These are phyloP conservation scores for Callyntrura guangdongensis DNA, from an alignment of 2,888 invertebrate species.

Conservation along the genomic window DNA sequence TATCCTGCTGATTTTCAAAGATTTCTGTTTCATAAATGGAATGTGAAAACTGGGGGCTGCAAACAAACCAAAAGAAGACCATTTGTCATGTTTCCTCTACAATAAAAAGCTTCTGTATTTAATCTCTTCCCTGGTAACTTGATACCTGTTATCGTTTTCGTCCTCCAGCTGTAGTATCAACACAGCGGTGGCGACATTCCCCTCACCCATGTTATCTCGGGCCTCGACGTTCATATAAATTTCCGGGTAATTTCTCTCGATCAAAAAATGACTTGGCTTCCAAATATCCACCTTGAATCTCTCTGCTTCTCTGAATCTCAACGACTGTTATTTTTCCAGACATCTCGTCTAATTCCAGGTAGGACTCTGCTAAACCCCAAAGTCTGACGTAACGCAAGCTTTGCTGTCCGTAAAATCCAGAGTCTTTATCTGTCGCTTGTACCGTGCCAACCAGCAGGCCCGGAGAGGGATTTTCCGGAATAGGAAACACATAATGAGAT, in stretches of 20 bases:
- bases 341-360: conserved; percentile 9
- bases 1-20: conserved; percentile 92
- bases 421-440: conserved; percentile 43
- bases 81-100: neutral
- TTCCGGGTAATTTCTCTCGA: conserved; percentile 92
- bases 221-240: conserved; percentile 96
- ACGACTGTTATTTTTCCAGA: neutral
- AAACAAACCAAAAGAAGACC: too few relatives aligned
- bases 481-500: neutral
- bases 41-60: conserved; percentile 92
- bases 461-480: conserved; percentile 38
- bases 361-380: neutral
- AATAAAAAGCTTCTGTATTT: too few relatives aligned
- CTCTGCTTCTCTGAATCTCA: neutral
- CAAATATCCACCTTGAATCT: too few relatives aligned
- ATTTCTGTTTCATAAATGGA: conserved; percentile 93
- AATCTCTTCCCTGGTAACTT: too few relatives aligned
- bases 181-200: conserved; percentile 85
- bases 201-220: conserved; percentile 93
- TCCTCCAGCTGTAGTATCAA: conserved; percentile 87
- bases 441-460: conserved; percentile 7
- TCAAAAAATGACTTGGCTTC: conserved; percentile 91
- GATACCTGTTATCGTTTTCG: conserved; percentile 57
- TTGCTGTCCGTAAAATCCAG: neutral
- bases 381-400: conserved; percentile 2